Base-by-base conservation (phyloP, 2,113 vertebrate genomes). In the Lonchura striata region DNA sequence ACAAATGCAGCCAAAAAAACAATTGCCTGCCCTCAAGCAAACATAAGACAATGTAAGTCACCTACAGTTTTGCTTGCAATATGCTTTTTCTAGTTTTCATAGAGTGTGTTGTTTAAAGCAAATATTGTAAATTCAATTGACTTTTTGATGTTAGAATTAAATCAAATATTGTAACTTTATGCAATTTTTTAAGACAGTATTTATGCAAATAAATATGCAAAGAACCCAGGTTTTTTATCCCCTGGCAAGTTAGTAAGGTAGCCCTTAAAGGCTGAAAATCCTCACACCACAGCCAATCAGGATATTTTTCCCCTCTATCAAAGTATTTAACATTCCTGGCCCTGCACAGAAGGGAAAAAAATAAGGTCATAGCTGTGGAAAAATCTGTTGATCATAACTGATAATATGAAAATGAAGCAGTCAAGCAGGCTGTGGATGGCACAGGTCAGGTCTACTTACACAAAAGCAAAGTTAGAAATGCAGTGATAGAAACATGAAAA, bases 141-240 rank as follows among this genome's bases (percentile, higher is more conserved):
- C 69, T 69, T 78, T 72, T 68, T 33, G 6, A 59, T 88, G 39
- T 25, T 83, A 71, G n/a, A 27, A 57, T 79, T 83, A 68, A 80
- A 82, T 56, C 41, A 88, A 88, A 90, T 78, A 66, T 4, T 78
- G 60, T 64, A 81, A 74, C 63, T 81, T 35, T 30, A 18, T 68
- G 69, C 23, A 37, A 79, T 83, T 78, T 78, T 78, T 24, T 28
- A 74, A 88, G 56, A 44, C 71, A 65, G 28, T n/a, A 63, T 88
- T 93, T 90, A 97, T 95, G 92, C 95, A 97, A 96, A 97, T 93
- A 78, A 81, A 57, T 63, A 95, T 90, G 88, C 71, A 94, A 92
- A 91, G 42, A 93, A 37, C 15, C 9, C 57, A 46, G 17, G 47
- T 47, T 59, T 91, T 75, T 79, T 77, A 65, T 72, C 10, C 49